phyloP scores from a whole-genome alignment of 1,140 invertebrate species.

The Homalodisca vitripennis region DNA sequence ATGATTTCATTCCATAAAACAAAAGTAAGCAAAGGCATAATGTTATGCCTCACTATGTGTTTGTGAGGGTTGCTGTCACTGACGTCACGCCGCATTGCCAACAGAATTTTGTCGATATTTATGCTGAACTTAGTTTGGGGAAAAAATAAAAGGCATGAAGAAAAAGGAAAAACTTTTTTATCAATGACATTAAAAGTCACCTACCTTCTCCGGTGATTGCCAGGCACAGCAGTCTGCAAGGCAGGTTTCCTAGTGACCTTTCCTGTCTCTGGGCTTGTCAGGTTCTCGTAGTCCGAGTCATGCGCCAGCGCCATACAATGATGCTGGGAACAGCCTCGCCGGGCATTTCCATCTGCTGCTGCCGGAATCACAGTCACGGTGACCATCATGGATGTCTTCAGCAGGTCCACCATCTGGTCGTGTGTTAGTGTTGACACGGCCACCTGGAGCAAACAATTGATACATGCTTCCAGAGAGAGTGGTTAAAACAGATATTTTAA shows the following conservation, averaged over 20 bases:
- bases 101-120: too few species aligned
- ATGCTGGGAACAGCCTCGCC: slow-evolving; percentile 65
- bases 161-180: too few species aligned
- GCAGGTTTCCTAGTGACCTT: slow-evolving; percentile 46
- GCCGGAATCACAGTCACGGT: slow-evolving; percentile 83
- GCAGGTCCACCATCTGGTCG: slow-evolving; percentile 91
- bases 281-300: slow-evolving; percentile 73
- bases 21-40: too few species aligned
- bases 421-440: slow-evolving; percentile 87
- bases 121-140: too few species aligned
- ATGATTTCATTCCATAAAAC: too few species aligned
- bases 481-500: too few species aligned
- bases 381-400: slow-evolving; percentile 86
- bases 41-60: too few species aligned
- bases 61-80: too few species aligned
- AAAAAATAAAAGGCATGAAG: too few species aligned
- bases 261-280: slow-evolving; percentile 51
- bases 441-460: slow-evolving; percentile 52
- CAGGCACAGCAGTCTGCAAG: slow-evolving; percentile 55
- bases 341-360: slow-evolving; percentile 61
- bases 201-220: slow-evolving; percentile 58
- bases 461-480: too few species aligned
- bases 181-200: too few species aligned
- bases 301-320: slow-evolving; percentile 65
- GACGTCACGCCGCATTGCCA: too few species aligned